These are phyloP conservation scores for Amblyjoppa proteus DNA, from an alignment of 2,888 invertebrate genomes.

Conservation along the genomic window DNA sequence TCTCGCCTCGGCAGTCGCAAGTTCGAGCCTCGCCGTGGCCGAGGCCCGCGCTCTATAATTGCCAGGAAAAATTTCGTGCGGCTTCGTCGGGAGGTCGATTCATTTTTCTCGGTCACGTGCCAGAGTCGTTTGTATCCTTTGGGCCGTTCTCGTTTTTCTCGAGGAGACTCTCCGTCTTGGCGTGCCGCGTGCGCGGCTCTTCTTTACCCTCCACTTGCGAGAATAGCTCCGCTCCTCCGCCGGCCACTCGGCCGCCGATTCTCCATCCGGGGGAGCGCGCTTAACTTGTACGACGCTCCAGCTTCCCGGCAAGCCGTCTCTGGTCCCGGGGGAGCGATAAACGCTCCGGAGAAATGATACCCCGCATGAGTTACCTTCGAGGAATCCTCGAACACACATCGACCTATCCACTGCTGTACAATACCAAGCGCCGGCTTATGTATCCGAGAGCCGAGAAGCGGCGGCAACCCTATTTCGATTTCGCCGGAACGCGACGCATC, in stretches of 20 bases:
- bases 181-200: neutral
- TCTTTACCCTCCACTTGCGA: neutral
- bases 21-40: neutral
- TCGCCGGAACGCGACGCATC: constrained; percentile 22
- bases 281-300: neutral
- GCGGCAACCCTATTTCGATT: constrained; percentile 29
- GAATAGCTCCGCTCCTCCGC: neutral
- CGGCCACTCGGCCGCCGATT: neutral
- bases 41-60: neutral
- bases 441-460: neutral
- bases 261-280: constrained; percentile 13
- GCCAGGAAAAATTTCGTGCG: neutral
- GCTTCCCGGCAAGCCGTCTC: constrained; percentile 21
- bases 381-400: constrained; percentile 24
- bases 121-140: neutral
- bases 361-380: constrained; percentile 21
- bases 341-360: constrained; percentile 41
- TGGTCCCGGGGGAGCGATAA: constrained; percentile 57
- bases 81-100: neutral
- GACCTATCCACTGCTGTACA: constrained; percentile 1
- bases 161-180: neutral
- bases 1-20: too few relatives aligned
- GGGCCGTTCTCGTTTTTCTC: neutral
- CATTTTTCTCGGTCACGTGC: constrained; percentile 18
- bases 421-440: neutral